These are phyloP conservation scores for Chiroxiphia lanceolata DNA, from an alignment of 2,797 vertebrate species.

Conservation along the genomic window DNA sequence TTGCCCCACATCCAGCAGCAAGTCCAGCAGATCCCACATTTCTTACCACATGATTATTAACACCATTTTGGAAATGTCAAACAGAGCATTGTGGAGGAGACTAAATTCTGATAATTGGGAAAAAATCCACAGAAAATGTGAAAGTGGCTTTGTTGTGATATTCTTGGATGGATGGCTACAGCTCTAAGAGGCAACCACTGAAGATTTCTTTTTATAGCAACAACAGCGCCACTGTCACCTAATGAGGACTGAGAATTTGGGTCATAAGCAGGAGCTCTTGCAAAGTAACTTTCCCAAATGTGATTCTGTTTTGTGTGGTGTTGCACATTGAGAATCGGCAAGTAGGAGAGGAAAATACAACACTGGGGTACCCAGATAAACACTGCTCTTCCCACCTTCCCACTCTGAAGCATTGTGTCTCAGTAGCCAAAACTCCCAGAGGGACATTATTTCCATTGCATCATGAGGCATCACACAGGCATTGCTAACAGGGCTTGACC, in stretches of 20 bases:
- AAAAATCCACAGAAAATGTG: background rate
- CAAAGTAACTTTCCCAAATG: background rate
- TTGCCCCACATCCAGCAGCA: background rate
- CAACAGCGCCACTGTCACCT: background rate
- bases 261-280: background rate
- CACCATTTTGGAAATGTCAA: background rate
- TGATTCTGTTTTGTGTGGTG: background rate
- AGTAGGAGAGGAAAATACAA: background rate
- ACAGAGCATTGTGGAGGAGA: background rate
- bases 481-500: fast-evolving
- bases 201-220: constrained; percentile 27
- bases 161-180: background rate
- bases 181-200: background rate
- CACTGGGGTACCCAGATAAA: fast-evolving
- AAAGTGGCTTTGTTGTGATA: background rate
- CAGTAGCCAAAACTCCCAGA: background rate
- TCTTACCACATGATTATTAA: background rate
- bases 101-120: background rate
- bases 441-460: background rate
- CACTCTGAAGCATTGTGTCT: background rate
- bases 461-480: fast-evolving
- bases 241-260: background rate
- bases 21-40: background rate
- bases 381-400: background rate
- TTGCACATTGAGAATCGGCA: fast-evolving